Conservation (phyloP, 1,140 invertebrate genomes). For the Dinoponera quadriceps region DNA sequence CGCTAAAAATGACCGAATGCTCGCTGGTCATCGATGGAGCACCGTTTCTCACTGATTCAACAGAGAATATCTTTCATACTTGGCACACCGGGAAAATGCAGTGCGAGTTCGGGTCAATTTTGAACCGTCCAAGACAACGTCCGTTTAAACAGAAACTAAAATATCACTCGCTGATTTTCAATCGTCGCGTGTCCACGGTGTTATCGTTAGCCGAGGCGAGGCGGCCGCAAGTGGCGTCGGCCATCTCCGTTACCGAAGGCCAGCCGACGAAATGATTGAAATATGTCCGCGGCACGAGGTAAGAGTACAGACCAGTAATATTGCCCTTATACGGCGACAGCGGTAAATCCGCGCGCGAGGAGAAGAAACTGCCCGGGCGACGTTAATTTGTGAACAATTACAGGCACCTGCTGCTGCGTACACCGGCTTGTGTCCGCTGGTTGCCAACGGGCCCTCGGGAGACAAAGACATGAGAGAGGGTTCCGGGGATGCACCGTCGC, state of each 20-base stretch:
- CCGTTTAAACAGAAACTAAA: conserved; percentile 6
- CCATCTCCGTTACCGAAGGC: conserved; percentile 39
- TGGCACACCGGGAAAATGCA: too few relatives aligned
- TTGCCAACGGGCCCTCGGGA: conserved; percentile 50
- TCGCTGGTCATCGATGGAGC: too few relatives aligned
- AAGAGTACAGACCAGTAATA: conserved; percentile 66
- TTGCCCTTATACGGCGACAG: conserved; percentile 79
- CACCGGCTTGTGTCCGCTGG: conserved; percentile 42
- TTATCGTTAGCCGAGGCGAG: background rate
- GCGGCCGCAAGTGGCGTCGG: background rate
- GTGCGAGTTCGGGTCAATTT: too few relatives aligned
- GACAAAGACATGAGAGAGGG: conserved; percentile 73
- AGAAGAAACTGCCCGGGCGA: conserved; percentile 80
- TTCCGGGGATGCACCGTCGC: conserved; percentile 66
- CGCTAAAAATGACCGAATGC: too few relatives aligned
- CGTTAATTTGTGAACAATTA: conserved; percentile 85
- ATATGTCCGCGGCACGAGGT: conserved; percentile 69
- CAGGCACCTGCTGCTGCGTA: conserved; percentile 82
- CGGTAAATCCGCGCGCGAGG: conserved; percentile 75
- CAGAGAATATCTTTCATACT: too few relatives aligned
- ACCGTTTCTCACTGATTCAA: too few relatives aligned
- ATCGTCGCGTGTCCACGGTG: background rate
- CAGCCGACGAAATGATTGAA: conserved; percentile 75
- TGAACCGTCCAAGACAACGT: background rate
- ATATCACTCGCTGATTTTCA: conserved; percentile 38